Conservation (phyloP, 2,113 vertebrate species). For the Mesoclemmys tuberculata region DNA sequence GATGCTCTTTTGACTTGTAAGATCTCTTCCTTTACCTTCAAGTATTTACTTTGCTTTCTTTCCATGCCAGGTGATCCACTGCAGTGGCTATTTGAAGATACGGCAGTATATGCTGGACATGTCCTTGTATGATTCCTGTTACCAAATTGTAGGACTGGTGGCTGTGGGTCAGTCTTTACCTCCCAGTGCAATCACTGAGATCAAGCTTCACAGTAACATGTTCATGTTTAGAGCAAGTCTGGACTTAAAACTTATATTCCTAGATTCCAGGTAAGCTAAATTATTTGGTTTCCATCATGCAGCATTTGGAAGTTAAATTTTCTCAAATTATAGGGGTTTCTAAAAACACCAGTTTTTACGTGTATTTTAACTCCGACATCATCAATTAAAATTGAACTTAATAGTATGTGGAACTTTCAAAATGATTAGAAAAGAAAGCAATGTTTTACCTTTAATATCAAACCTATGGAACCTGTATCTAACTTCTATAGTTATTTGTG, state of each 20-base stretch:
- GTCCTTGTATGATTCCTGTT: constrained; percentile 90
- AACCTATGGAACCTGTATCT: not conserved
- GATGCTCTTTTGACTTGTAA: not conserved
- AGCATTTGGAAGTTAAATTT: not conserved
- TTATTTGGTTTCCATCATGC: not conserved
- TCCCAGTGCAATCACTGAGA: constrained; percentile 93
- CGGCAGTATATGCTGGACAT: constrained; percentile 91
- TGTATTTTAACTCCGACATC: not conserved
- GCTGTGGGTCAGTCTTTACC: constrained; percentile 93
- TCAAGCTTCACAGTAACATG: constrained; percentile 96
- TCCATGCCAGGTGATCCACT: constrained; percentile 90
- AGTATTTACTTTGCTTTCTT: constrained; percentile 12
- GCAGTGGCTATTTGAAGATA: constrained; percentile 95
- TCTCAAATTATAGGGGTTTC: not conserved
- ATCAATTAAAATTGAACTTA: not conserved
- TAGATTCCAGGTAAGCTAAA: constrained; percentile 90
- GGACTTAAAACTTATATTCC: constrained; percentile 93
- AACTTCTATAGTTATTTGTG: not conserved
- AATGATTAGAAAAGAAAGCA: not conserved
- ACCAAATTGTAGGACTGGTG: constrained; percentile 93
- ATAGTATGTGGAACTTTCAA: not conserved
- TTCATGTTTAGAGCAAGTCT: constrained; percentile 97
- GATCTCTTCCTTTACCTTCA: not conserved
- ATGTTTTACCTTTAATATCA: not conserved
- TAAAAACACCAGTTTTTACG: not conserved